Evolutionary conservation across 2,888 invertebrate genomes (phyloP).

Genomic region (Pollenia griseotomentosa): DNA sequence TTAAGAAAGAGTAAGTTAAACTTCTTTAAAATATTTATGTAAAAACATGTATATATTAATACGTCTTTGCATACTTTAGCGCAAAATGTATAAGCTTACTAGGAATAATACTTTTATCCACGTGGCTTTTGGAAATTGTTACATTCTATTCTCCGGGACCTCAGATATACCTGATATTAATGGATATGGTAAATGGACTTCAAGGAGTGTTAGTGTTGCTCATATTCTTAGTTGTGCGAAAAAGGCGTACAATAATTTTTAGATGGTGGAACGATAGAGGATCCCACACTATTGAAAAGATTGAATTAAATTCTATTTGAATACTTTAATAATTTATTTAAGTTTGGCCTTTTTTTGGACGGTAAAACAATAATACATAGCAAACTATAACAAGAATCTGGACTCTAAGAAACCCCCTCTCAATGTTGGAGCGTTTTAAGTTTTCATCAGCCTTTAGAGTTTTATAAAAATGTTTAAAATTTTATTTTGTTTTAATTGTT

Average conservation of each 20-base stretch:
- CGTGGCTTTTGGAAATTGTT: slow-evolving; percentile 89
- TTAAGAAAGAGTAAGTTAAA: slow-evolving; percentile 81
- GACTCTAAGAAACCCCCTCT: too few species aligned
- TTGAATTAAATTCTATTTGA: slow-evolving; percentile 66
- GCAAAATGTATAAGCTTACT: slow-evolving; percentile 84
- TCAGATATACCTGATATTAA: slow-evolving; percentile 86
- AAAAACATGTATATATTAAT: too few species aligned
- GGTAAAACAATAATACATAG: too few species aligned
- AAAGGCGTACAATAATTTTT: slow-evolving; percentile 81
- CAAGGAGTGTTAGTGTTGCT: slow-evolving; percentile 89
- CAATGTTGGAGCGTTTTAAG: too few species aligned
- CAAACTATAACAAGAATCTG: too few species aligned
- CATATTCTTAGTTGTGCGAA: slow-evolving; percentile 86
- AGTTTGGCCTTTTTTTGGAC: too few species aligned
- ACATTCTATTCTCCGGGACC: slow-evolving; percentile 85
- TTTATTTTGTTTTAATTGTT: too few species aligned
- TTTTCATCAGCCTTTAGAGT: too few species aligned
- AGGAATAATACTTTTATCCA: slow-evolving; percentile 88
- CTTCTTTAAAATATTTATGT: not conserved
- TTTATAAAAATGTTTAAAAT: too few species aligned
- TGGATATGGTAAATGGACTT: slow-evolving; percentile 89
- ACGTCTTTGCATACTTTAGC: slow-evolving; percentile 74
- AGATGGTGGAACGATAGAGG: slow-evolving; percentile 84
- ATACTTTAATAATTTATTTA: not conserved
- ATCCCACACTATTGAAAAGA: slow-evolving; percentile 79